Evolutionary conservation across 2,888 invertebrate species (phyloP), one percentile per base, ranked within the genome.

Genomic region (Tetranychus truncatus): DNA sequence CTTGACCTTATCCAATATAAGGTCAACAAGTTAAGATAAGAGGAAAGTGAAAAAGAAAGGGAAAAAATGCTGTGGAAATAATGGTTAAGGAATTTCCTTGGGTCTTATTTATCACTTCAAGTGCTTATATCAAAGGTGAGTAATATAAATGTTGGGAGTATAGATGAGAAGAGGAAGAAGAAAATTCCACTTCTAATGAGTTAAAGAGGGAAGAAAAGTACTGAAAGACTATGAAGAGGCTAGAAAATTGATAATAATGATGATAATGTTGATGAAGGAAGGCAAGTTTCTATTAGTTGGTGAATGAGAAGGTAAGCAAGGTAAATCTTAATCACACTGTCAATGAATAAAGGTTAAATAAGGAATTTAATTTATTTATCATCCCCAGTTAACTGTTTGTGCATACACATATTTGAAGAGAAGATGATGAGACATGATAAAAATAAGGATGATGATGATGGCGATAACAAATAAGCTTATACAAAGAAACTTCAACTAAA

Each of bases 361-460:
- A 55, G 55, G 55, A 55, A 55, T 55, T 55, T 55, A 55, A 55
- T 55, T 55, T 55, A 55, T 55, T 55, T 55, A 55, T 55, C 55
- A 55, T 55, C 55, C 9, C 15, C 46, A 24, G 24, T 34, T 34
- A 34, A 15, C 55, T 55, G 55, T 55, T 15, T 55, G 11, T 55
- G 55, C 15, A 15, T 55, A 55, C 55, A 55, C 55, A 55, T 55
- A 55, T 55, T 55, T 55, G 55, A 15, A 55, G 15, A 55, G 55
- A 55, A 15, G 55, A 15, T 55, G 9, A 55, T 34, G 55, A 15
- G 55, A 9, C 11, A 55, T 9, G 55, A 55, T 55, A 15, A 55
- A 15, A 15, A 55, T 55, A 15, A 55, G 55, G 55, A 55, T 55
- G 55, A 55, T 55, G 55, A 55, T 55, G 55, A 55, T 55, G 55